Conservation (phyloP, 2,888 invertebrate genomes). For the Clivina fossor region DNA sequence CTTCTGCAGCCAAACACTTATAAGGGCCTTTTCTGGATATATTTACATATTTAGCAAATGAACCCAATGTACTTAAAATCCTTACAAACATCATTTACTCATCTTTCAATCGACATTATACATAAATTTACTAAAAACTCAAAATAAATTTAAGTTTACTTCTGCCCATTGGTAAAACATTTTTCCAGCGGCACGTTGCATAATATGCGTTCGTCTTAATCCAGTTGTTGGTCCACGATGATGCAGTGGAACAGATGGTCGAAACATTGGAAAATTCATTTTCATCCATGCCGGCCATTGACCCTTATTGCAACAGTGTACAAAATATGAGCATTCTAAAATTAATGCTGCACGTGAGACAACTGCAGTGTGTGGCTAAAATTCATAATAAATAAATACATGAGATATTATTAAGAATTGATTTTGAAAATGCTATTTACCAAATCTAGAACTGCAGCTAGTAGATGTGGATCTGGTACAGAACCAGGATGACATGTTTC, state of each 20-base stretch:
- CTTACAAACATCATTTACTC: too few species aligned
- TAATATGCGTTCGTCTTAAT: conserved; percentile 65
- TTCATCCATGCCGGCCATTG: conserved; percentile 99
- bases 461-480: conserved; percentile 93
- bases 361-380: conserved; percentile 88
- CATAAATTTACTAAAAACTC: too few species aligned
- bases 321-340: conserved; percentile 94
- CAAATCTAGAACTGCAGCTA: conserved; percentile 92
- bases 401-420: too few species aligned
- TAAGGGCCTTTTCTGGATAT: too few species aligned
- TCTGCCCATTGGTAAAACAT: conserved; percentile 98
- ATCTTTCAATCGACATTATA: too few species aligned
- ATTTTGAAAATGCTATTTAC: too few species aligned
- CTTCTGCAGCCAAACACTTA: too few species aligned
- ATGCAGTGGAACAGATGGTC: conserved; percentile 66
- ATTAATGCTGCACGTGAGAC: conserved; percentile 89
- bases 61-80: too few species aligned
- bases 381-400: conserved; percentile 19
- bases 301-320: conserved; percentile 96
- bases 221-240: conserved; percentile 57
- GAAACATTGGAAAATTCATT: conserved; percentile 74
- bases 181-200: conserved; percentile 91
- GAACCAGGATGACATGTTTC: conserved; percentile 96
- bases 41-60: too few species aligned
- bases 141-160: conserved; percentile 59